Evolutionary conservation across 2,113 vertebrate genomes (phyloP).

Genomic region (Dascyllus trimaculatus): DNA sequence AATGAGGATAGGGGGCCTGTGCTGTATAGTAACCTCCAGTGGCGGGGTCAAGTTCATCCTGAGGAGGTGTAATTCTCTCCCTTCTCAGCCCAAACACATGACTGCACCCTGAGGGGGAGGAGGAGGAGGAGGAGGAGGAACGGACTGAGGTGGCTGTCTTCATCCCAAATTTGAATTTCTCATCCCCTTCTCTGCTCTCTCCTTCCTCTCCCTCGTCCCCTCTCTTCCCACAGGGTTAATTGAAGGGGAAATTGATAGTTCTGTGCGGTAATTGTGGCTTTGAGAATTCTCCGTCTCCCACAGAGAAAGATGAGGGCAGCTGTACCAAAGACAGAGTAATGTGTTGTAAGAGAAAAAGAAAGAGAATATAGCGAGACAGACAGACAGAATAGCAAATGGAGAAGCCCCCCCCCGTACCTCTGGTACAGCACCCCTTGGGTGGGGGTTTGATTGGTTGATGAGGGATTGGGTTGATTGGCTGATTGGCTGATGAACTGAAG

Average conservation of each 20-base stretch:
- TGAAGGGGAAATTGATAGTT: constrained; percentile 85
- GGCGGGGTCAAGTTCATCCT: constrained; percentile 71
- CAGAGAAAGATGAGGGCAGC: constrained; percentile 70
- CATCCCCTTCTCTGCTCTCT: constrained; percentile 50
- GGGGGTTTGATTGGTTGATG: constrained; percentile 76
- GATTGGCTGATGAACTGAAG: constrained; percentile 58
- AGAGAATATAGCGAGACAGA: constrained; percentile 25
- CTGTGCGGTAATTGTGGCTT: constrained; percentile 83
- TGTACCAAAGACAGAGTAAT: constrained; percentile 56
- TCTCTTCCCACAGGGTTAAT: constrained; percentile 82
- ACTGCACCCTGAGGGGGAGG: constrained; percentile 41
- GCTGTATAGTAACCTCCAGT: constrained; percentile 69
- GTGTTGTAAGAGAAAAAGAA: constrained; percentile 23
- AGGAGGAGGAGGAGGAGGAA: neutral
- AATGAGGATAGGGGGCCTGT: constrained; percentile 56
- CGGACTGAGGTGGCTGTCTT: constrained; percentile 22
- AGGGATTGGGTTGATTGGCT: constrained; percentile 75
- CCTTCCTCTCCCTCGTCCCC: constrained; percentile 43
- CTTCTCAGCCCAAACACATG: constrained; percentile 56
- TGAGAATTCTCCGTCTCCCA: constrained; percentile 78
- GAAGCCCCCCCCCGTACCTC: constrained; percentile 26
- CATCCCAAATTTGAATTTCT: constrained; percentile 76
- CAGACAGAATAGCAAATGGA: constrained; percentile 48
- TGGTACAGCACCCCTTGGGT: neutral
- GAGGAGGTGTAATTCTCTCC: constrained; percentile 64